Conservation (phyloP, 2,797 vertebrate species). For the Scomberomorus guttatus region DNA sequence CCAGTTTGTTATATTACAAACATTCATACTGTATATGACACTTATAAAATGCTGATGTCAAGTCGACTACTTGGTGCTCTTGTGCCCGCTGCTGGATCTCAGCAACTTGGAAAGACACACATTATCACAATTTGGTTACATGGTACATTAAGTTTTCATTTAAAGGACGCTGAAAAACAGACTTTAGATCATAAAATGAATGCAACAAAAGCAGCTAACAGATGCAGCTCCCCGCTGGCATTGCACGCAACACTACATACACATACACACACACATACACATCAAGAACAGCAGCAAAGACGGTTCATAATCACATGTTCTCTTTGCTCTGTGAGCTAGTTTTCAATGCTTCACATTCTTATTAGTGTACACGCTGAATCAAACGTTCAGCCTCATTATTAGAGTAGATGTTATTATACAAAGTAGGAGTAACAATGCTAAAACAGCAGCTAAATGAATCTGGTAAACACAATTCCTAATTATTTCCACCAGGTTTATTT, state of each 20-base stretch:
- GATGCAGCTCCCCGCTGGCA: slow-evolving; percentile 44
- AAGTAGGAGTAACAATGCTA: slow-evolving; percentile 22
- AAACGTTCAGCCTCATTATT: slow-evolving; percentile 34
- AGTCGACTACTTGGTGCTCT: not conserved
- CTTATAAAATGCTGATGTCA: slow-evolving; percentile 15
- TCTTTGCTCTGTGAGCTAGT: slow-evolving; percentile 44
- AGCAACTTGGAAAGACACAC: slow-evolving; percentile 33
- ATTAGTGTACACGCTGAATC: slow-evolving; percentile 18
- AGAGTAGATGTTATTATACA: slow-evolving; percentile 31
- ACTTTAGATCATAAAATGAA: slow-evolving; percentile 52
- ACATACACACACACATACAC: slow-evolving; percentile 44
- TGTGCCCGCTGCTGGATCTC: slow-evolving; percentile 6
- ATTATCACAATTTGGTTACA: slow-evolving; percentile 43
- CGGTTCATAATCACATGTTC: slow-evolving; percentile 54
- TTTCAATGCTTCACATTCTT: slow-evolving; percentile 69
- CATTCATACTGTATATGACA: not conserved
- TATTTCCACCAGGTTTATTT: slow-evolving; percentile 30
- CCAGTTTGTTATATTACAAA: not conserved
- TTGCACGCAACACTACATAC: slow-evolving; percentile 23
- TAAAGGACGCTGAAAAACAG: slow-evolving; percentile 40
- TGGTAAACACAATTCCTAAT: slow-evolving; percentile 35
- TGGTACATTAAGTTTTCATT: slow-evolving; percentile 68
- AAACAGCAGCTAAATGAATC: slow-evolving; percentile 39
- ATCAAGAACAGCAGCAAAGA: slow-evolving; percentile 57
- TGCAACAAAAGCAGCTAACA: slow-evolving; percentile 59